These are phyloP conservation scores for Microplitis deprimator DNA, from an alignment of 2,888 invertebrate genomes.

Conservation along the genomic window DNA sequence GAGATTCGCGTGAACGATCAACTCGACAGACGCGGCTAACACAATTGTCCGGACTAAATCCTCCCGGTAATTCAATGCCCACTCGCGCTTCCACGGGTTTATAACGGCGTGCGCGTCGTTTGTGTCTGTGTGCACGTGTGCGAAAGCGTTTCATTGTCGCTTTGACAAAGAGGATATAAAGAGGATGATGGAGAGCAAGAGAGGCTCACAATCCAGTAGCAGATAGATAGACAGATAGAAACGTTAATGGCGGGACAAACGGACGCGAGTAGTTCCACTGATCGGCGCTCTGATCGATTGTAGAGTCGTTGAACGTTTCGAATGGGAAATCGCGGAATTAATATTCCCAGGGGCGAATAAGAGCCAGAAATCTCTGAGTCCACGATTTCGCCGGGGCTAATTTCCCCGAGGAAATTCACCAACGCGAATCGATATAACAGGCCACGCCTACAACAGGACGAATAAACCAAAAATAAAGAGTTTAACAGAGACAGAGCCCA, in stretches of 20 bases:
- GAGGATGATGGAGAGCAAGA: neutral
- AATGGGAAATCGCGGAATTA: conserved; percentile 38
- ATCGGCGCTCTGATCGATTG: conserved; percentile 15
- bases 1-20: conserved; percentile 42
- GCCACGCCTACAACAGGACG: conserved; percentile 26
- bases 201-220: neutral
- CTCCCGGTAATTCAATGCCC: conserved; percentile 57
- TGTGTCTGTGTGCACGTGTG: conserved; percentile 26
- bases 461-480: neutral
- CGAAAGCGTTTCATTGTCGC: conserved; percentile 36
- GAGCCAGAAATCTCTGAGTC: conserved; percentile 32
- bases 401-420: conserved; percentile 67
- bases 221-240: conserved; percentile 24
- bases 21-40: conserved; percentile 44
- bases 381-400: conserved; percentile 56
- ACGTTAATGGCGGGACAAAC: conserved; percentile 30
- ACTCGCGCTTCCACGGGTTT: conserved; percentile 42
- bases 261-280: neutral
- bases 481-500: too few species aligned
- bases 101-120: conserved; percentile 17
- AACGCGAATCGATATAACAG: conserved; percentile 54
- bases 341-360: conserved; percentile 35
- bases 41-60: conserved; percentile 49
- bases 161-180: conserved; percentile 26
- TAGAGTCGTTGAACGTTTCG: conserved; percentile 32